Conservation (phyloP, 30 jellyfish, hydroid and myxozoan species). For the Calvadosia cruxmelitensis region DNA sequence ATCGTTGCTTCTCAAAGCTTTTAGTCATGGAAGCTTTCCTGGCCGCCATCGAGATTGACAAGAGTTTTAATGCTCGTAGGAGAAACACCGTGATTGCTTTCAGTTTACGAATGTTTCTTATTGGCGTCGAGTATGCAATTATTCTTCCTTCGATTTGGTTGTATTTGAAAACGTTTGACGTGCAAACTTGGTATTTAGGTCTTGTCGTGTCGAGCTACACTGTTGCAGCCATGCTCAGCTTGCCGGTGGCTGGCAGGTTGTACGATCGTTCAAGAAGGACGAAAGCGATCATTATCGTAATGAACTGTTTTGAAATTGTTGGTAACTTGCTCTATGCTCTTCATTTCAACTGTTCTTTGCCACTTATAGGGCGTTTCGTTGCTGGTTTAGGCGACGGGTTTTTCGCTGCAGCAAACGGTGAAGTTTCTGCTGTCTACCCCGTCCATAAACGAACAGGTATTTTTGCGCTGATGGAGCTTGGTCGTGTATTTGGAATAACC, state of each 20-base stretch:
- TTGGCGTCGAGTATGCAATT: conserved; percentile 92
- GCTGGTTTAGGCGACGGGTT: conserved; percentile 98
- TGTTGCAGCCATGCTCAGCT: conserved; percentile 77
- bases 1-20: too few relatives aligned
- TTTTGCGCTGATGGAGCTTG: conserved; percentile 82
- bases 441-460: conserved; percentile 60
- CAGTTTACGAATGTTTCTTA: conserved; percentile 72
- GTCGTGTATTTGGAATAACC: conserved; percentile 88
- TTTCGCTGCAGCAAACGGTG: conserved; percentile 93
- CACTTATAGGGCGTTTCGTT: conserved; percentile 53
- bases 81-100: conserved; percentile 72
- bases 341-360: conserved; percentile 66
- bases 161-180: conserved; percentile 57
- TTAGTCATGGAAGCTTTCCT: too few relatives aligned
- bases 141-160: conserved; percentile 92
- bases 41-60: conserved; percentile 26
- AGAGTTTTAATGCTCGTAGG: conserved; percentile 65
- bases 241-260: conserved; percentile 79
- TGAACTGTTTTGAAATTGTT: conserved; percentile 68
- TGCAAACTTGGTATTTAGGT: conserved; percentile 85
- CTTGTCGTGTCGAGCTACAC: conserved; percentile 68
- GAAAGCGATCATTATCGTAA: conserved; percentile 48
- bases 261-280: conserved; percentile 73
- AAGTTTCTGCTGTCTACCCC: conserved; percentile 69
- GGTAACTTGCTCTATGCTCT: conserved; percentile 82